Evolutionary conservation across 1,140 invertebrate genomes (phyloP), one percentile per base, ranked within the genome.

Genomic region (Oncopodura yosiiana): DNA sequence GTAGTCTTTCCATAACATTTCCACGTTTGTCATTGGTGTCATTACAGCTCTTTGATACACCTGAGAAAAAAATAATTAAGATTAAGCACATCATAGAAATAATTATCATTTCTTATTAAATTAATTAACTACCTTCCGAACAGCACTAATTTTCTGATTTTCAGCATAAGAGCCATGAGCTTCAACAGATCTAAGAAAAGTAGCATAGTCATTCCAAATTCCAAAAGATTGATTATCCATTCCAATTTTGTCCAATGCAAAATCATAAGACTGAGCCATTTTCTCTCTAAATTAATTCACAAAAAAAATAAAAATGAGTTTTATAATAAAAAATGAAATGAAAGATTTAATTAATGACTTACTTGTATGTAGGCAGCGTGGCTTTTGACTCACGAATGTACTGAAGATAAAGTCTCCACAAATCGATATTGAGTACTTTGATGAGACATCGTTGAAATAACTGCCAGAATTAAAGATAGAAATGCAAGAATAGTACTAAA

Each of bases 201-300:
- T 84, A 1, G 99, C 88, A 67, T 99, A 99, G 70, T 99, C 96
- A 66, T 89, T 89, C 93, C 93, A 97, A 58, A 98, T 88, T 21
- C 84, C 82, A 69, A 89, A 94, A 0, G 93, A 94, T 71, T 92
- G 87, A 59, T 94, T 88, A 66, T 98, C 94, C 81, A 97, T 87
- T 2, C 96, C 96, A 66, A 99, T 97, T 74, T 98, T 98, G 56
- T 99, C 95, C 51, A 99, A 71, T 0, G 96, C 94, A 77, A 98
- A 99, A 72, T 99, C 95, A 69, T 97, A 99, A 0, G 95, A 94
- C 73, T 99, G 92, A 0, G 94, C 94, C 88, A 99, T 95, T 76
- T 97, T 99, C 71, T 99, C 94, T 68, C 94, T 95, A 48, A 51
- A 37, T 38, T 52, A 30, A 36, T 30, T 16, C 4, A 26, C 49